Evolutionary conservation across 2,888 invertebrate species (phyloP), one percentile per base, ranked within the genome.

Genomic region (Folsomia candida): DNA sequence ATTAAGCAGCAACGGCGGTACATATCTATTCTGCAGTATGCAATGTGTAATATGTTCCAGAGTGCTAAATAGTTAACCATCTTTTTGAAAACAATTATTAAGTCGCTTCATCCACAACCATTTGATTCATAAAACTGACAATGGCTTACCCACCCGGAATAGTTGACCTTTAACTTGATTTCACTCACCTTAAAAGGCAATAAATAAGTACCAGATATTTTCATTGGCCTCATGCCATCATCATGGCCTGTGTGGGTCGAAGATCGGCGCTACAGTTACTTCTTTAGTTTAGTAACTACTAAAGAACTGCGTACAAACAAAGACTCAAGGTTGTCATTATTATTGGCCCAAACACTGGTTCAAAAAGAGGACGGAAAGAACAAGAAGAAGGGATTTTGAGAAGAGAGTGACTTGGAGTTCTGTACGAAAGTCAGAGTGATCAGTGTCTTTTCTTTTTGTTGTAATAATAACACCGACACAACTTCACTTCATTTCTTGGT

Each of bases 391-490:
- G 54, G 54, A 22, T 22, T 22, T 54, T 54, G 18, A 47, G 47
- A 54, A 6, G 54, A 54, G 54, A 54, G n/a, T 54, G 54, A 54
- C 54, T 54, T 54, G 54, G 54, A 54, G 20, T 54, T 54, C 22
- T 18, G 54, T 6, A 4, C 6, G 37, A 37, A 37, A 54, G 11
- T 54, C 54, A 54, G 4, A 4, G 54, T 54, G 54, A 54, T 54
- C 54, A 54, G 20, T 54, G 20, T 54, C 22, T 54, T 54, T 54
- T 54, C 22, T 54, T 54, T 54, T 54, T 18, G 18, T 20, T 4
- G 54, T 6, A 22, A 9, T 47, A 11, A 9, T 18, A 47, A 54
- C 6, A 20, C 54, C 54, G 54, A 54, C 54, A 20, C 47, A 47
- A 11, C 54, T 54, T 54, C 22, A 54, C 54, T 54, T 54, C n/a